A percentile compares a stretch with the other conserved stretches of the same genome.
Conservation (phyloP, 2,797 vertebrate species). For the Arrhamphus sclerolepis region DNA sequence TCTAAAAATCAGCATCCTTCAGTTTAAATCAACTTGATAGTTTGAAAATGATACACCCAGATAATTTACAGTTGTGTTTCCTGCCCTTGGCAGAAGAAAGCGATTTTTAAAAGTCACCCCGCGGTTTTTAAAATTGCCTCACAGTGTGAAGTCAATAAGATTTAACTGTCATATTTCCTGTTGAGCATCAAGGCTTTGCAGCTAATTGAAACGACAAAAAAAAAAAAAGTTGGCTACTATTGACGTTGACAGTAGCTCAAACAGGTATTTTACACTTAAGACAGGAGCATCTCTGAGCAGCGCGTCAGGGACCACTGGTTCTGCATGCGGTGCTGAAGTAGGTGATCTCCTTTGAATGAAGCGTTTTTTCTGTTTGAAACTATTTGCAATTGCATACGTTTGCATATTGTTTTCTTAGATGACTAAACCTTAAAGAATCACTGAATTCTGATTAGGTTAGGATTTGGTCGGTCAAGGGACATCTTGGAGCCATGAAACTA, state of each 20-base stretch:
- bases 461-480: no score
- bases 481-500: no score
- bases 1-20: background rate
- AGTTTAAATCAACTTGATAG: background rate
- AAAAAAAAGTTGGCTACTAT: no score
- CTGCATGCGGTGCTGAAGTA: conserved; percentile 21
- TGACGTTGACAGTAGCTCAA: background rate
- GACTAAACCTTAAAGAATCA: no score
- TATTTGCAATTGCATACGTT: background rate
- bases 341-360: conserved; percentile 4
- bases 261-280: background rate
- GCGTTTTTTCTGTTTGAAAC: conserved; percentile 23
- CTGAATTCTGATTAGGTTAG: no score
- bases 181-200: background rate
- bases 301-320: background rate
- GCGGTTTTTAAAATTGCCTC: no score
- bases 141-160: no score
- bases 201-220: background rate
- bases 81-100: conserved; percentile 1
- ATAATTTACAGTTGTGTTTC: conserved; percentile 44
- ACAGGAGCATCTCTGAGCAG: conserved; percentile 9
- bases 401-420: background rate
- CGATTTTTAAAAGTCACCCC: background rate
- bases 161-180: background rate
- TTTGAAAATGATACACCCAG: conserved; percentile 1